Percentiles rank a stretch among this genome's conserved stretches.
Evolutionary conservation across 30 jellyfish, hydroid and myxozoan species (phyloP).

Genomic region (Cassiopea xamachana): DNA sequence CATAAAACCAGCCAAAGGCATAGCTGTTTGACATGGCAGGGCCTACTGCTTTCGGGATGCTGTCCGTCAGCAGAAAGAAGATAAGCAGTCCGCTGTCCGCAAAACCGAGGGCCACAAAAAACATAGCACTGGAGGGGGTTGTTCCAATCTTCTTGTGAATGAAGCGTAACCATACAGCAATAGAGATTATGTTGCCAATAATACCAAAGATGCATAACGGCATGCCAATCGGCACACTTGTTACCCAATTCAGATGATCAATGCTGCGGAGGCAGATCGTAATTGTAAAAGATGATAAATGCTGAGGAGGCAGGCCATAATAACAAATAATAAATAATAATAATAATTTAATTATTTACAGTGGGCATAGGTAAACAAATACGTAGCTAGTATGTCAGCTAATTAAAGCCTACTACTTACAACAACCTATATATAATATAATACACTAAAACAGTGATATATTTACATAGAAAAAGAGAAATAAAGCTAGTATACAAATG

Average conservation of each 20-base stretch:
- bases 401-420: too few relatives aligned
- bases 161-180: constrained; percentile 76
- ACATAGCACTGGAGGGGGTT: constrained; percentile 76
- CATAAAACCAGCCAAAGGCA: constrained; percentile 56
- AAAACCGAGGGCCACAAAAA: constrained; percentile 69
- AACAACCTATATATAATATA: too few relatives aligned
- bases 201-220: constrained; percentile 84
- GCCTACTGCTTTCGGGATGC: constrained; percentile 61
- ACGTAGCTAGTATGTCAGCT: too few relatives aligned
- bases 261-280: neutral
- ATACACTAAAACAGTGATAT: too few relatives aligned
- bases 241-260: constrained; percentile 56
- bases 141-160: constrained; percentile 76
- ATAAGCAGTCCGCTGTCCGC: constrained; percentile 85
- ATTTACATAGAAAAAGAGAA: too few relatives aligned
- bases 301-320: too few relatives aligned
- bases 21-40: constrained; percentile 33
- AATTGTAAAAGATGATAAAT: too few relatives aligned
- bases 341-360: too few relatives aligned
- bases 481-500: too few relatives aligned
- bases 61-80: constrained; percentile 78
- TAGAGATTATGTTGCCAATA: constrained; percentile 83
- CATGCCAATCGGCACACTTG: constrained; percentile 82
- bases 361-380: too few relatives aligned
- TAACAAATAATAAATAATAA: too few relatives aligned